Evolutionary conservation across 2,113 vertebrate species (phyloP).

Genomic region (Reinhardtius hippoglossoides): DNA sequence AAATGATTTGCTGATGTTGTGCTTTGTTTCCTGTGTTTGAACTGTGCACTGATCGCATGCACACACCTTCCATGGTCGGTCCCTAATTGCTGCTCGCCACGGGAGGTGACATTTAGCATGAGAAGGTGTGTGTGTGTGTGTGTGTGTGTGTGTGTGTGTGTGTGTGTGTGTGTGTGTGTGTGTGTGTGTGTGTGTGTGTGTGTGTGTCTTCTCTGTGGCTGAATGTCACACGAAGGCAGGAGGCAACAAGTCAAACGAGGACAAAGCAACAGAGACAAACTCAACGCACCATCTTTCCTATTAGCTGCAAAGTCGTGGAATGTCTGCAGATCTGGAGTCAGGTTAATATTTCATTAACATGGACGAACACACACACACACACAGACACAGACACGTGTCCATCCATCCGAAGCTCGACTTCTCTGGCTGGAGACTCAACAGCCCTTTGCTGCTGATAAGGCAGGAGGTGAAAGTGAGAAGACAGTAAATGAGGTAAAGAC

Average conservation of each 20-base stretch:
- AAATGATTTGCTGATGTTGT: constrained; percentile 51
- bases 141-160: background rate
- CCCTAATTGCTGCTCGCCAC: constrained; percentile 65
- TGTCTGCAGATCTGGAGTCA: constrained; percentile 10
- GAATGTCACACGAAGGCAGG: background rate
- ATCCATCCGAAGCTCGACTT: no score
- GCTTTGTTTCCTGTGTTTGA: constrained; percentile 50
- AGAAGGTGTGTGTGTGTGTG: background rate
- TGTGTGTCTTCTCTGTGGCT: background rate
- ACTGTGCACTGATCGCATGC: constrained; percentile 8
- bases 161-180: no score
- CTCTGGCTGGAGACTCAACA: no score
- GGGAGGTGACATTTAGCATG: background rate
- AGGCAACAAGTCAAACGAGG: constrained; percentile 7
- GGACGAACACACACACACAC: background rate
- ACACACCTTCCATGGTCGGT: constrained; percentile 55
- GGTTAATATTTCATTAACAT: constrained; percentile 4
- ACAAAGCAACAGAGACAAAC: background rate
- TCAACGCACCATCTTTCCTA: background rate
- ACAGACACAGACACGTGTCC: background rate
- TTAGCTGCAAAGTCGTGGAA: constrained; percentile 32
- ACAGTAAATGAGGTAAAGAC: background rate
- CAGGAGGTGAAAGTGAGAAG: background rate
- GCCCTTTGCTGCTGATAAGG: constrained; percentile 1
- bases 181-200: no score